Evolutionary conservation across 2,113 vertebrate genomes (phyloP), one percentile per base, ranked within the genome.

Genomic region (Cynocephalus volans): DNA sequence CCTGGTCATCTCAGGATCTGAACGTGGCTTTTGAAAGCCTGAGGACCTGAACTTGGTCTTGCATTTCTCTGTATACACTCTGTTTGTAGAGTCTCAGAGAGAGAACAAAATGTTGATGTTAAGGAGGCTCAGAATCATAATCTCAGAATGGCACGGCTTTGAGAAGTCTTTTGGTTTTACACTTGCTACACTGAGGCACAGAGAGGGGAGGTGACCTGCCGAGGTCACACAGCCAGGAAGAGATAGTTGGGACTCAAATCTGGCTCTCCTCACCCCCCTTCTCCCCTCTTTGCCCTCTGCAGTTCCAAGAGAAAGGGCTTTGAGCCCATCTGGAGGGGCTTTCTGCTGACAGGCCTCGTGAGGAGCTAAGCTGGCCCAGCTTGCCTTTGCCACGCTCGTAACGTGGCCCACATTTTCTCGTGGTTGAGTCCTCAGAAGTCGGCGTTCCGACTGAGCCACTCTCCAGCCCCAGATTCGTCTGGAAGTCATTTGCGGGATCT

Each of bases 101-200:
- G 33, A 72, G 3, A 70, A n/a, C 36, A 52, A 26, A 52, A 31
- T 1, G 2, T 28, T 50, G 70, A n/a, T 3, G 1, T n/a, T 33
- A 8, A 28, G 8, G 48, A 64, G 62, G 21, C 62, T 75, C 24
- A 23, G 79, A 33, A n/a, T 80, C 56, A 7, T 4, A 7, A 6
- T 36, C 4, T 24, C 0, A 5, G 14, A 8, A 4, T 0, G 41
- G 50, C 45, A 31, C 41, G 21, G 10, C 67, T 8, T 62, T 1
- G 6, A 56, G 80, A 45, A 21, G 23, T 15, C 64, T 12, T 52
- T 1, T 2, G 4, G 13, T 6, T 45, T 70, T 17, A 67, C 0
- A 8, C 65, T 50, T 56, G 64, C 69, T 13, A 24, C 45, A 6
- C 48, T 6, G 50, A 72, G 83, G 70, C 21, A 3, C 50, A 64